Conservation (phyloP, 2,888 invertebrate species). For the Aleiodes testaceus region DNA sequence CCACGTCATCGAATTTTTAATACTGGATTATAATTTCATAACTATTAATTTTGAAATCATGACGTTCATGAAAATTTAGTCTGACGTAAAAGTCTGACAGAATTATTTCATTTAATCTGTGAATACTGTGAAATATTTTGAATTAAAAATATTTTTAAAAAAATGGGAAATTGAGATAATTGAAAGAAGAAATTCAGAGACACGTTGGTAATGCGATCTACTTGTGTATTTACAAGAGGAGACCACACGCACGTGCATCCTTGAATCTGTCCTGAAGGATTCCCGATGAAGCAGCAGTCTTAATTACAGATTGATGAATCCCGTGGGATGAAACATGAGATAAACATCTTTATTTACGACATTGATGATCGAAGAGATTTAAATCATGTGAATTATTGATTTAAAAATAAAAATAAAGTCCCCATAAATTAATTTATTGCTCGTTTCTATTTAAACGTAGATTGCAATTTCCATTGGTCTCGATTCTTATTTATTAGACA, state of each 20-base stretch:
- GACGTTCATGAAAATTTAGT: too few relatives aligned
- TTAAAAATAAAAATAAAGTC: too few relatives aligned
- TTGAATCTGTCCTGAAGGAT: slow-evolving; percentile 50
- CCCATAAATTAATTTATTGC: slow-evolving; percentile 55
- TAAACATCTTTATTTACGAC: background rate
- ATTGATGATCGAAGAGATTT: slow-evolving; percentile 19
- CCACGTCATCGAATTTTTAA: too few relatives aligned
- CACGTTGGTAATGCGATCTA: slow-evolving; percentile 48
- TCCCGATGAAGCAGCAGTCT: slow-evolving; percentile 55
- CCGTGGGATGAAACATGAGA: slow-evolving; percentile 14
- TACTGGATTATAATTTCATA: too few relatives aligned
- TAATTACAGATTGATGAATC: slow-evolving; percentile 54
- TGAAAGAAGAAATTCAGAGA: slow-evolving; percentile 42
- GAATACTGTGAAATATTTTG: too few relatives aligned
- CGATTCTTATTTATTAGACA: slow-evolving; percentile 53
- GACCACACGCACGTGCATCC: slow-evolving; percentile 59
- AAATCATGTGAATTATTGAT: slow-evolving; percentile 2
- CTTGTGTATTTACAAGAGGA: slow-evolving; percentile 38
- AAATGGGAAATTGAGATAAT: background rate
- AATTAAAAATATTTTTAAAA: too few relatives aligned
- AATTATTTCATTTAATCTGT: too few relatives aligned
- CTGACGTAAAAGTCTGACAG: too few relatives aligned
- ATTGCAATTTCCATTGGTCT: slow-evolving; percentile 47
- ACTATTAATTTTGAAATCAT: too few relatives aligned
- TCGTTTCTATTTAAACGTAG: slow-evolving; percentile 32